Percentiles rank a stretch among this genome's conserved stretches.
Evolutionary conservation across 2,797 vertebrate genomes (phyloP).

Genomic region (Gadopsis bispinosus): DNA sequence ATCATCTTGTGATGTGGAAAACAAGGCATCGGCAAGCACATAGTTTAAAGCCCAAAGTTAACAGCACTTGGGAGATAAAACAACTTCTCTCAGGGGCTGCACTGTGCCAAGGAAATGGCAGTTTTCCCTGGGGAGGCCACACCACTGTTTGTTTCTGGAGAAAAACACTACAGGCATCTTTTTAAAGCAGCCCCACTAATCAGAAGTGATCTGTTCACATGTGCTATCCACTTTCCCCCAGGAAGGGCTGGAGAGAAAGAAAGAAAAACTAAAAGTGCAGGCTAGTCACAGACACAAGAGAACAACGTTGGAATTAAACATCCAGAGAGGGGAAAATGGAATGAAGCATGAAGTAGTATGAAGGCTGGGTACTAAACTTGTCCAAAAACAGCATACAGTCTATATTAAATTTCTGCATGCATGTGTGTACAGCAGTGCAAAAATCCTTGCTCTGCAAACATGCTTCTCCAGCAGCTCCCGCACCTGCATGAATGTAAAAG

Average conservation of each 20-base stretch:
- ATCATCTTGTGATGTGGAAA: slow-evolving; percentile 63
- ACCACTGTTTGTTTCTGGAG: slow-evolving; percentile 80
- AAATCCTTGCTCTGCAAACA: slow-evolving; percentile 8
- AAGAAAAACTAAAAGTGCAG: slow-evolving; percentile 24
- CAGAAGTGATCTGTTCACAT: slow-evolving; percentile 81
- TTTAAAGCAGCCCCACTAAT: slow-evolving; percentile 75
- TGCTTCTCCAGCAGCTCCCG: slow-evolving; percentile 20
- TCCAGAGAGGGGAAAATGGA: slow-evolving; percentile 25
- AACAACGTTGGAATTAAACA: slow-evolving; percentile 60
- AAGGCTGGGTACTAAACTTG: slow-evolving; percentile 23
- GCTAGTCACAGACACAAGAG: slow-evolving; percentile 56
- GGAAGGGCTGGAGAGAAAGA: slow-evolving; percentile 52
- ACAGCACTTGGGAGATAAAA: slow-evolving; percentile 77
- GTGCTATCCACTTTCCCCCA: slow-evolving; percentile 64
- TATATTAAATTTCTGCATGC: slow-evolving; percentile 15
- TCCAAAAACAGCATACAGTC: slow-evolving; percentile 3
- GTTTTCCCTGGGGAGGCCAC: slow-evolving; percentile 74
- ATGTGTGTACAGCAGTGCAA: slow-evolving; percentile 14
- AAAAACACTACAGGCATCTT: slow-evolving; percentile 74
- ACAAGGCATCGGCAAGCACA: slow-evolving; percentile 59
- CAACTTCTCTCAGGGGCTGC: slow-evolving; percentile 62
- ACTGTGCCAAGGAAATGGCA: slow-evolving; percentile 68
- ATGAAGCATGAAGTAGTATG: slow-evolving; percentile 19
- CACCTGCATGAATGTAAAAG: slow-evolving; percentile 50
- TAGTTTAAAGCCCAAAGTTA: slow-evolving; percentile 74